phyloP scores from a whole-genome alignment of 2,797 vertebrate genomes.

The Phoeniculus purpureus region DNA sequence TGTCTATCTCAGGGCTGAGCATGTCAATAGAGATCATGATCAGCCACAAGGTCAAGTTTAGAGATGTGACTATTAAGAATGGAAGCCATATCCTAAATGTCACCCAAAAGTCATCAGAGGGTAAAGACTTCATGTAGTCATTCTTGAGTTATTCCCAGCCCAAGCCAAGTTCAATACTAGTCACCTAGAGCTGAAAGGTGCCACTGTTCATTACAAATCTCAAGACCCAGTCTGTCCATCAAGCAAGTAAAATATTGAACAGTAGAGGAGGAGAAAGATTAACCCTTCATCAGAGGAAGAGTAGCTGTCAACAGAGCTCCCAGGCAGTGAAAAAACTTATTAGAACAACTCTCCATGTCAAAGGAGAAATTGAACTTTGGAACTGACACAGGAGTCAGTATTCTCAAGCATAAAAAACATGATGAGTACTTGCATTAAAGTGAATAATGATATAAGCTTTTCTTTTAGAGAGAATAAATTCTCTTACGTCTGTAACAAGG shows the following conservation, averaged over 20 bases:
- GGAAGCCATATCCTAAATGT: not conserved
- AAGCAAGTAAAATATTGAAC: conserved; percentile 16
- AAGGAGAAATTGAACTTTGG: not conserved
- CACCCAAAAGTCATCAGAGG: not conserved
- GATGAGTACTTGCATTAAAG: not conserved
- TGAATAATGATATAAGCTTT: not conserved
- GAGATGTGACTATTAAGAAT: not conserved
- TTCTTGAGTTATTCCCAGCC: not conserved
- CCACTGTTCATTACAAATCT: not conserved
- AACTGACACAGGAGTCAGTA: not conserved
- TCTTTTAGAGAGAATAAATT: not conserved
- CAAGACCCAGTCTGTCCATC: not conserved
- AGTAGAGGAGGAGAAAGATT: conserved; percentile 17
- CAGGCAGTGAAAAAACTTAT: not conserved
- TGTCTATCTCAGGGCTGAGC: not conserved
- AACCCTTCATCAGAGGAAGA: conserved; percentile 22
- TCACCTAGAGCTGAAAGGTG: conserved; percentile 24
- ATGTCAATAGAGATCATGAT: not conserved
- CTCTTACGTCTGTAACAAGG: not conserved
- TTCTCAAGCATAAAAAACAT: not conserved
- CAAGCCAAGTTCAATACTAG: not conserved
- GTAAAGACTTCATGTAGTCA: rapidly evolving
- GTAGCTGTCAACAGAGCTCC: conserved; percentile 15
- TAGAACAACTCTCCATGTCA: not conserved
- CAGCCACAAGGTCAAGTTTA: not conserved